These are phyloP conservation scores for Allygus modestus DNA, from an alignment of 2,888 invertebrate genomes.

Conservation along the genomic window DNA sequence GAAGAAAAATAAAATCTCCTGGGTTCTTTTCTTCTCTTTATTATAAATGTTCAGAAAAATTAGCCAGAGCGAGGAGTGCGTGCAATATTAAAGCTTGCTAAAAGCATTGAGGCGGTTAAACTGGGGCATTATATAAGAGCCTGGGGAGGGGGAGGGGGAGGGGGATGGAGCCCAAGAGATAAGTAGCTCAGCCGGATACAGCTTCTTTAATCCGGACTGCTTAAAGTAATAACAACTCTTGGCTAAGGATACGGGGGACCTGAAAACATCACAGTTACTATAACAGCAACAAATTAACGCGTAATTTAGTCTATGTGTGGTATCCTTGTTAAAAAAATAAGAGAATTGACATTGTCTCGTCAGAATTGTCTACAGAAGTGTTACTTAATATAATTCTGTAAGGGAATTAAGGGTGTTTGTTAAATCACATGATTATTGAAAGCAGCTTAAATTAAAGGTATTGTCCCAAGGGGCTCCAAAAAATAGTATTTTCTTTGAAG, in stretches of 20 bases:
- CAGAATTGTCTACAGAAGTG: no score
- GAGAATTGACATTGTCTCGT: no score
- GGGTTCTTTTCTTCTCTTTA: slow-evolving; percentile 57
- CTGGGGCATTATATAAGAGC: slow-evolving; percentile 62
- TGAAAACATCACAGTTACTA: neutral
- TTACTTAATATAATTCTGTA: no score
- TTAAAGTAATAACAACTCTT: slow-evolving; percentile 49
- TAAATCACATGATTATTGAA: no score
- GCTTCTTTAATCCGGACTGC: slow-evolving; percentile 57
- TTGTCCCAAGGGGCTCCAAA: no score
- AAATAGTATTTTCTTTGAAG: no score
- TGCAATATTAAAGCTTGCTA: slow-evolving; percentile 65
- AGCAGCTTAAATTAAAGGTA: no score
- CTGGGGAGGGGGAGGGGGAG: slow-evolving; percentile 14
- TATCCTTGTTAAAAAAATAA: no score
- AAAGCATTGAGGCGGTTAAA: slow-evolving; percentile 64
- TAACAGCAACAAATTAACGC: no score
- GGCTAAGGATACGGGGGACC: neutral
- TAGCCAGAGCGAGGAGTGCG: slow-evolving; percentile 41
- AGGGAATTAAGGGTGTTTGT: no score
- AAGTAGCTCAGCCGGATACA: slow-evolving; percentile 48
- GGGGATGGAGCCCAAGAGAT: slow-evolving; percentile 35
- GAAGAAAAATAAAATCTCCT: slow-evolving; percentile 25
- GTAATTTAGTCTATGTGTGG: no score
- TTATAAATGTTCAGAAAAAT: slow-evolving; percentile 58